These are phyloP conservation scores for Pollenia amentaria DNA, from an alignment of 2,888 invertebrate genomes.

Conservation along the genomic window DNA sequence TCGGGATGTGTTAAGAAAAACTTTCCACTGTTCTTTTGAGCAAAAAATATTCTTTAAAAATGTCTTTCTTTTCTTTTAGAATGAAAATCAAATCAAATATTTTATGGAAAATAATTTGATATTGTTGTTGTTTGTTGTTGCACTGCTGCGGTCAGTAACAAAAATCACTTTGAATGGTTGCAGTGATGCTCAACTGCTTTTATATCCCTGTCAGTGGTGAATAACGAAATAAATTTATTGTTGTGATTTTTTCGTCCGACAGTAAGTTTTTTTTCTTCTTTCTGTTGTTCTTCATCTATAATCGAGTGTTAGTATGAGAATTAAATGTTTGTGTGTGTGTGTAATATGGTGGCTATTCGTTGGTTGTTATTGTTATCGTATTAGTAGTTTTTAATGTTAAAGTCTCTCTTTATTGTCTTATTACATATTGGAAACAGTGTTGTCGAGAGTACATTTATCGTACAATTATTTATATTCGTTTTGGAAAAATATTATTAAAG, in stretches of 20 bases:
- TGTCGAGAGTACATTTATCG: background rate
- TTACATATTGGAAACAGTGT: background rate
- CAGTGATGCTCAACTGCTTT: slow-evolving; percentile 80
- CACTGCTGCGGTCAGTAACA: slow-evolving; percentile 79
- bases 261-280: slow-evolving; percentile 21
- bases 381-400: slow-evolving; percentile 51
- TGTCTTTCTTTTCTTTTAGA: slow-evolving; percentile 41
- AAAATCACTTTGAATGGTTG: slow-evolving; percentile 83
- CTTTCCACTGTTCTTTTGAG: slow-evolving; percentile 44
- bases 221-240: slow-evolving; percentile 68
- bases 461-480: no score
- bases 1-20: slow-evolving; percentile 29
- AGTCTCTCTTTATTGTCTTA: slow-evolving; percentile 59
- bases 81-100: slow-evolving; percentile 49
- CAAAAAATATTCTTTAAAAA: slow-evolving; percentile 35
- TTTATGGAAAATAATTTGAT: slow-evolving; percentile 56
- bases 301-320: slow-evolving; percentile 36
- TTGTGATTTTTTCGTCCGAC: slow-evolving; percentile 53
- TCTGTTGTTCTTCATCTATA: slow-evolving; percentile 46
- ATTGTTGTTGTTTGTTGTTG: slow-evolving; percentile 70
- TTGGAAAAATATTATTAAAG: no score
- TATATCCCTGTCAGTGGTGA: slow-evolving; percentile 79
- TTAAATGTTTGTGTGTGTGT: background rate
- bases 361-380: slow-evolving; percentile 4
- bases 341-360: slow-evolving; percentile 24